These are phyloP conservation scores for Actinernus sp. DNA, from an alignment of 92 coral and sea anemone genomes.

Conservation along the genomic window DNA sequence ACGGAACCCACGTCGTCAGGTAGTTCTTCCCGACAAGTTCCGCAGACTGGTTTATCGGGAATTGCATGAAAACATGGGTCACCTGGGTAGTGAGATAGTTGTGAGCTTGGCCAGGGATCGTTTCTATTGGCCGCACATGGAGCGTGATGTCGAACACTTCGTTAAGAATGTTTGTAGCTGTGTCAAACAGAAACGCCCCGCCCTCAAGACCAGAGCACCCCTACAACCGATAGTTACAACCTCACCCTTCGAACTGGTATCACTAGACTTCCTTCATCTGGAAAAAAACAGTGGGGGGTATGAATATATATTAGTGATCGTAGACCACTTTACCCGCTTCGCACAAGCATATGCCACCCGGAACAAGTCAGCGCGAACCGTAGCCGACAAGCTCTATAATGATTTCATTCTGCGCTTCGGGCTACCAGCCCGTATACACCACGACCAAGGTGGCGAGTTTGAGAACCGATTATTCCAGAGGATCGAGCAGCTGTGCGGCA, in stretches of 20 bases:
- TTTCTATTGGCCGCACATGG: no score
- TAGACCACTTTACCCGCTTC: slow-evolving; percentile 46
- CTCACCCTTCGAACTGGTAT: slow-evolving; percentile 31
- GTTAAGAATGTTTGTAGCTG: background rate
- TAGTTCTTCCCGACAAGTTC: background rate
- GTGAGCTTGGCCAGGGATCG: background rate
- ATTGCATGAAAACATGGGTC: background rate
- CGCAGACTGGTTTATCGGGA: background rate
- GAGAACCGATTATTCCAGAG: slow-evolving; percentile 14
- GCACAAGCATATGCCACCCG: slow-evolving; percentile 49
- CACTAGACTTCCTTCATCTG: slow-evolving; percentile 53
- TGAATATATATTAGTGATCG: slow-evolving; percentile 41
- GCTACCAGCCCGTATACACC: slow-evolving; percentile 42
- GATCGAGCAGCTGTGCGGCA: slow-evolving; percentile 45
- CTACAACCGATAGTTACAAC: slow-evolving; percentile 33
- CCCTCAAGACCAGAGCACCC: slow-evolving; percentile 9
- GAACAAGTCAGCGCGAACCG: slow-evolving; percentile 41
- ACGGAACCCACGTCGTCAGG: background rate
- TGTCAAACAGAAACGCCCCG: background rate
- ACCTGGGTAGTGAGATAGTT: background rate
- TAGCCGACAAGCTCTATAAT: slow-evolving; percentile 43
- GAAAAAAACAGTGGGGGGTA: slow-evolving; percentile 20
- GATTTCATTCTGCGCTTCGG: slow-evolving; percentile 53
- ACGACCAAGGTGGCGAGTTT: no score
- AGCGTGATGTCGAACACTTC: background rate